A percentile compares a stretch with the other conserved stretches of the same genome.
Evolutionary conservation across 2,113 vertebrate genomes (phyloP).

Genomic region (Salminus brasiliensis): DNA sequence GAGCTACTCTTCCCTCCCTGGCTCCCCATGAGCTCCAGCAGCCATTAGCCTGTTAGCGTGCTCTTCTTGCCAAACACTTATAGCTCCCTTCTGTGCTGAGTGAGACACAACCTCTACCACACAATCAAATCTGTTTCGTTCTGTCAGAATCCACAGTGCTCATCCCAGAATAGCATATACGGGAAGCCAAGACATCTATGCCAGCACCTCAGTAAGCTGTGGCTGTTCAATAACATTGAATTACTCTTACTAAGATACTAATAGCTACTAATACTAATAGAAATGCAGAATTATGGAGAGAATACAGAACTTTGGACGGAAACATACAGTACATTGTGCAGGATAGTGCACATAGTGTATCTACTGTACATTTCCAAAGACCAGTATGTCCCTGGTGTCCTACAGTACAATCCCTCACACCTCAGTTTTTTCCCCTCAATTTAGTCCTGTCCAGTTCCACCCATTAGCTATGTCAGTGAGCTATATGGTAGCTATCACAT

Average conservation of each 20-base stretch:
- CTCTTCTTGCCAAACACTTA: constrained; percentile 23
- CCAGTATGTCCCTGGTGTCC: too few relatives aligned
- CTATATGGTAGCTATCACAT: too few relatives aligned
- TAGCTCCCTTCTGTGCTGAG: constrained; percentile 15
- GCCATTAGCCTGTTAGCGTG: constrained; percentile 28
- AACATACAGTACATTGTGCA: too few relatives aligned
- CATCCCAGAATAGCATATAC: constrained; percentile 12
- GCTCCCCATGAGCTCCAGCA: constrained; percentile 6
- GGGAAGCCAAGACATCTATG: background rate
- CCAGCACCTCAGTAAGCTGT: background rate
- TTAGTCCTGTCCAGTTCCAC: too few relatives aligned
- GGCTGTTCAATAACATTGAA: background rate
- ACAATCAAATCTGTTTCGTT: background rate
- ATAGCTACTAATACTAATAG: too few relatives aligned
- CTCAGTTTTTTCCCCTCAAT: too few relatives aligned
- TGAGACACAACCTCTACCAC: background rate
- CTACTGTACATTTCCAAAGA: too few relatives aligned
- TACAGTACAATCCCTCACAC: too few relatives aligned
- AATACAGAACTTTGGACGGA: too few relatives aligned
- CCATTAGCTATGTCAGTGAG: too few relatives aligned
- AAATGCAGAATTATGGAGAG: background rate
- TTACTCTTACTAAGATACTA: background rate
- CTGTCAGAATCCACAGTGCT: background rate
- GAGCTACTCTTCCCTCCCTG: background rate
- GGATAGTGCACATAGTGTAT: too few relatives aligned